Evolutionary conservation across 2,113 vertebrate species (phyloP), one percentile per base, ranked within the genome.

Genomic region (Trochalopteron elliotii): DNA sequence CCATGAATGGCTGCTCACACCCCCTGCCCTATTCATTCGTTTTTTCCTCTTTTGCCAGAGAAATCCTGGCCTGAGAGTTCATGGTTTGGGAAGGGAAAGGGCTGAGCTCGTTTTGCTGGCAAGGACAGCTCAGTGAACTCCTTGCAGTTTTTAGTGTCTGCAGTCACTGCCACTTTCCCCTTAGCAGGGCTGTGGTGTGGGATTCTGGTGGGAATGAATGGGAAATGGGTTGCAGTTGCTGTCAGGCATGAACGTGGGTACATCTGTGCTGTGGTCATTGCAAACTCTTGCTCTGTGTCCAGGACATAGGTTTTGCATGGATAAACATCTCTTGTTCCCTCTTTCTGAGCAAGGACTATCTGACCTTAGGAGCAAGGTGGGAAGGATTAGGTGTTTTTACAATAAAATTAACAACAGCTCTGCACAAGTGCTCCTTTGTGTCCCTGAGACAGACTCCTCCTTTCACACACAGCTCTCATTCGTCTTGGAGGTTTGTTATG

Each of bases 391-490:
- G 69, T 92, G 83, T 96, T 97, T 75, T 82, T 81, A 81, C 61
- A 93, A 47, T 94, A 82, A 94, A 96, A 84, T 84, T 55, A 92
- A 78, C 31, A 71, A 85, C 87, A 77, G 63, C 78, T 52, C 53
- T 77, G 59, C 76, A 95, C 69, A 96, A 93, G n/a, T 74, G 37
- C 79, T 93, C 53, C 80, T 96, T 96, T 95, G 88, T 96, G 79
- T 90, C 69, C 76, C 79, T 83, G 71, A 90, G 57, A 94, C 90
- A 96, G 88, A 40, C 88, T 92, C 69, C 72, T 77, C 49, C 89
- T 84, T 93, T 95, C 86, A 90, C 76, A 84, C 69, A 71, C 76
- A 82, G 88, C 77, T 89, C 83, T 75, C 57, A 15, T 75, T 96
- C 3, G 12, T 81, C 70, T 87, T 44, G 64, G 88, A 83, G 89